These are phyloP conservation scores for Timema podura DNA, from an alignment of 2,888 invertebrate species.

Conservation along the genomic window DNA sequence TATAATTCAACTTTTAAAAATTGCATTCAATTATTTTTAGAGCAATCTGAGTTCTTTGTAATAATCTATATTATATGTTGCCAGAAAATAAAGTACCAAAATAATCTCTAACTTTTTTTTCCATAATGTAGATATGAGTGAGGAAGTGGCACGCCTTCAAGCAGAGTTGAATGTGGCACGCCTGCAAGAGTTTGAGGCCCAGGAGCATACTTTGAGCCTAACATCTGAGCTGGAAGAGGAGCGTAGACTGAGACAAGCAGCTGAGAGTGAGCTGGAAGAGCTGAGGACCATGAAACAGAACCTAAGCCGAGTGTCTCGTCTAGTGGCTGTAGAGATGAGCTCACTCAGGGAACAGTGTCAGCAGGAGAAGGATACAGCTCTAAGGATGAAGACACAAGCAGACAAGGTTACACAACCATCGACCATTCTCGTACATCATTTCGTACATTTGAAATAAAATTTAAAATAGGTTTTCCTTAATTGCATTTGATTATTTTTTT, in stretches of 20 bases:
- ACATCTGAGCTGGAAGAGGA: constrained; percentile 53
- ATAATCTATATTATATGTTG: no score
- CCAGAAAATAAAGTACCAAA: no score
- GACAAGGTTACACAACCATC: constrained; percentile 41
- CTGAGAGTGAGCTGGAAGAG: constrained; percentile 41
- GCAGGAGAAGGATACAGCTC: constrained; percentile 55
- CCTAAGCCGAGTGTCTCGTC: constrained; percentile 60
- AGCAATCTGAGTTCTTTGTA: no score
- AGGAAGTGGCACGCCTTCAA: constrained; percentile 61
- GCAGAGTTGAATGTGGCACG: constrained; percentile 60
- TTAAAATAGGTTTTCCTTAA: constrained; percentile 14
- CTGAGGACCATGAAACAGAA: constrained; percentile 51
- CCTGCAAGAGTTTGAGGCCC: constrained; percentile 67
- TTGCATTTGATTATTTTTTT: no score
- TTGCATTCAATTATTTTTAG: no score
- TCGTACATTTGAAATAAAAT: neutral
- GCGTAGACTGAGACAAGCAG: constrained; percentile 29
- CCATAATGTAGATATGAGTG: constrained; percentile 45
- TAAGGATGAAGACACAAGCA: constrained; percentile 44
- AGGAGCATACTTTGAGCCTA: constrained; percentile 57
- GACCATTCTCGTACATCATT: no score
- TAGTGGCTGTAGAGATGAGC: constrained; percentile 62
- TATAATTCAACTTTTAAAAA: no score
- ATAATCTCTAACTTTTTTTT: no score
- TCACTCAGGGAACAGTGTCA: constrained; percentile 59